These are phyloP conservation scores for Ips typographus DNA, from an alignment of 1,140 invertebrate species.

Conservation along the genomic window DNA sequence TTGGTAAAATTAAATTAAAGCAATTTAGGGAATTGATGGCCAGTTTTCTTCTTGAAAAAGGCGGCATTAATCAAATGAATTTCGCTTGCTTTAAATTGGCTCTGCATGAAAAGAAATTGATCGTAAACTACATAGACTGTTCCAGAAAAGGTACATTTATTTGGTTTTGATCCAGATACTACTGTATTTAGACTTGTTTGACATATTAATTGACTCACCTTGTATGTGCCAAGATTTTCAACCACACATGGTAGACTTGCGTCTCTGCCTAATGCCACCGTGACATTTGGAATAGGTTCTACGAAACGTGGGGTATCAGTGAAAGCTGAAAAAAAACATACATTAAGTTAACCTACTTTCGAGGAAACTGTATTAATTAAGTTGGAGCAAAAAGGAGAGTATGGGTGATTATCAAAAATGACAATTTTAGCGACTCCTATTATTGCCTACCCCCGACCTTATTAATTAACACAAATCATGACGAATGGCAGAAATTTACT, in stretches of 20 bases:
- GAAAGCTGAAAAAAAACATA: conserved; percentile 65
- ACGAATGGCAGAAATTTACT: conserved; percentile 31
- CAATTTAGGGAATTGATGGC: conserved; percentile 37
- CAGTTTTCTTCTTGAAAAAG: conserved; percentile 35
- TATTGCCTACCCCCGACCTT: conserved; percentile 24
- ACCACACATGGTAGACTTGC: conserved; percentile 86
- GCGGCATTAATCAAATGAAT: conserved; percentile 36
- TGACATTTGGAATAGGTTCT: conserved; percentile 85
- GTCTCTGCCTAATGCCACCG: conserved; percentile 82
- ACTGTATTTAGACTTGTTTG: neutral
- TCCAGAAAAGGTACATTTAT: conserved; percentile 32
- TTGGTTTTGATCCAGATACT: conserved; percentile 12
- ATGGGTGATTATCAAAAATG: conserved; percentile 3
- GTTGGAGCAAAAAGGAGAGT: neutral
- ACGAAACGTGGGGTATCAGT: conserved; percentile 81
- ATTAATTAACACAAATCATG: conserved; percentile 39
- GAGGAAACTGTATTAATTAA: neutral
- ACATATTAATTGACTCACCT: conserved; percentile 61
- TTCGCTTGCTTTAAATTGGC: conserved; percentile 36
- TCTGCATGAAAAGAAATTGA: conserved; percentile 36
- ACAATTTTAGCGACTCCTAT: conserved; percentile 10
- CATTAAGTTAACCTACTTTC: neutral
- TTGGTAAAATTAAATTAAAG: conserved; percentile 37
- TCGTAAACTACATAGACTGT: conserved; percentile 33
- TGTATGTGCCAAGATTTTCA: conserved; percentile 82